phyloP scores from a whole-genome alignment of 2,888 invertebrate species.

The Drosophila neonasuta region DNA sequence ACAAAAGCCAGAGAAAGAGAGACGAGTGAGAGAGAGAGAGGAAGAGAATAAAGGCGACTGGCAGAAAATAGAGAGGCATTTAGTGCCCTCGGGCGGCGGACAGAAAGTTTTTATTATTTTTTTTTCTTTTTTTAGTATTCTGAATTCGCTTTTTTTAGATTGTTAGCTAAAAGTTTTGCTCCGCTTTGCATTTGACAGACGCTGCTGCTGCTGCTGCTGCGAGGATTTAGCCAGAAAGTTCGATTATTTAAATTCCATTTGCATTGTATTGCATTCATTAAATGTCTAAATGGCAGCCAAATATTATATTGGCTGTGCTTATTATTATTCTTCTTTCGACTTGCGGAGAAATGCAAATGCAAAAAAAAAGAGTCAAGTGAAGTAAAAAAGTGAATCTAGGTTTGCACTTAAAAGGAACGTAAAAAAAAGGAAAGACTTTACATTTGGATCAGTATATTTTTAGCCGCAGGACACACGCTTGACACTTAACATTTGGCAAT shows the following conservation, averaged over 20 bases:
- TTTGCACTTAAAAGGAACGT: slow-evolving; percentile 40
- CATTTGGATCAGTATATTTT: slow-evolving; percentile 32
- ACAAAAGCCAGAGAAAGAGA: slow-evolving; percentile 7
- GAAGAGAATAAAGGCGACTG: not conserved
- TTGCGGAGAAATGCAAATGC: not conserved
- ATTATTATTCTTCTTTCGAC: slow-evolving; percentile 23
- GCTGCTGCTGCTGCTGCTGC: slow-evolving; percentile 7
- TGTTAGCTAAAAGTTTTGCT: slow-evolving; percentile 54
- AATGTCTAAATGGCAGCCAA: slow-evolving; percentile 25
- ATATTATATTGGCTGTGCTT: slow-evolving; percentile 40
- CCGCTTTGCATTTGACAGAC: slow-evolving; percentile 65
- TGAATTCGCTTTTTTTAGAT: slow-evolving; percentile 19
- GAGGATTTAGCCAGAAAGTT: slow-evolving; percentile 20
- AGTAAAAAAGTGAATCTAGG: not conserved
- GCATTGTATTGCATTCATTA: slow-evolving; percentile 25
- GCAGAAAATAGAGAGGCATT: slow-evolving; percentile 33
- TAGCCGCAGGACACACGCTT: slow-evolving; percentile 41
- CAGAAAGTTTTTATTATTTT: slow-evolving; percentile 53
- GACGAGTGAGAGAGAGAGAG: not conserved
- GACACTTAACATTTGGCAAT: slow-evolving; percentile 61
- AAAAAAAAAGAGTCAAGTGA: not conserved
- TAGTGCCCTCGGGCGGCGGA: slow-evolving; percentile 44
- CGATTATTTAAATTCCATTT: slow-evolving; percentile 55
- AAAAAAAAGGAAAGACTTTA: slow-evolving; percentile 11
- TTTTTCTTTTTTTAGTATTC: not conserved